Evolutionary conservation across 2,797 vertebrate species (phyloP), one percentile per base, ranked within the genome.

Genomic region (Sylvilagus floridanus): DNA sequence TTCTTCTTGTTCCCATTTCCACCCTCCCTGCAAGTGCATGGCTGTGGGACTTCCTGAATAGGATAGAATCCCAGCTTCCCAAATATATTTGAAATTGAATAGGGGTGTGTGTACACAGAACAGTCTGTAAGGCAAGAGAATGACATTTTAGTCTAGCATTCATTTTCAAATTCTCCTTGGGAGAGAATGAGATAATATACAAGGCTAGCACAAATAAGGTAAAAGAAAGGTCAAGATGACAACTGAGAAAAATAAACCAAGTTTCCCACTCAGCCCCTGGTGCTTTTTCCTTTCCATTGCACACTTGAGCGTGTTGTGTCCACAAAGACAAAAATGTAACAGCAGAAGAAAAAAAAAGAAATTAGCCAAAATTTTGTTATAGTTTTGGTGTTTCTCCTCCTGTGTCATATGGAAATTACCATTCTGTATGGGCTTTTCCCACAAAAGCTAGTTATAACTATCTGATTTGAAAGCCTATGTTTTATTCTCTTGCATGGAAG

Each of bases 321-420:
- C 73, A 63, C 28, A 72, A 73, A 83, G 68, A 88, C 78, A 93
- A 96, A 75, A 35, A 37, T 28, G 4, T 76, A 21, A 68, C 13
- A 37, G 50, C 50, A 84, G 32, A 24, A 47, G 24, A 76, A 88
- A 47, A 37, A 94, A 37, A 94, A 92, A 72, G 10, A 76, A 91
- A 35, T n/a, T 63, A 78, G 30, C 57, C n/a, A 24, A 71, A 60
- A 75, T 85, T 42, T 69, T 71, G n/a, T 63, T 65, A 54, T 75
- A 77, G 62, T 87, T 89, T 72, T 81, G 52, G 2, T 73, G 81
- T 87, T 91, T 81, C 16, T 93, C 42, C 84, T 84, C 83, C 35
- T n/a, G 42, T 17, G 63, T 76, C 19, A 82, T 37, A 78, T 21
- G 50, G 52, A 42, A 32, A 50, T 54, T 63, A n/a, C 1, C 35